Conservation (phyloP, 2,797 vertebrate genomes). For the Poeciliopsis turneri region DNA sequence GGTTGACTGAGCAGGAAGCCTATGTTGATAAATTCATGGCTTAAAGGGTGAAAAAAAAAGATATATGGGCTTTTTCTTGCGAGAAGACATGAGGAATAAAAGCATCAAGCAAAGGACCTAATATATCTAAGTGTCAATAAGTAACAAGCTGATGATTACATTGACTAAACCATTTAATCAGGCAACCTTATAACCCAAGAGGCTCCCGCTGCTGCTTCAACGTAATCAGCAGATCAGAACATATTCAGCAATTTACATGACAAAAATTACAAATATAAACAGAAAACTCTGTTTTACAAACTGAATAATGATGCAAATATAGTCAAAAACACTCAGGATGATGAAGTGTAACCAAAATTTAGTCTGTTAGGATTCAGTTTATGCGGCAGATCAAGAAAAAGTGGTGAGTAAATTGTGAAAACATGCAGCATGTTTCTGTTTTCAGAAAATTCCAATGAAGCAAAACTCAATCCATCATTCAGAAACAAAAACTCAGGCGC, state of each 20-base stretch:
- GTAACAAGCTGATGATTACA: not conserved
- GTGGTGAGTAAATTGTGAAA: not conserved
- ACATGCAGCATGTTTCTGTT: not conserved
- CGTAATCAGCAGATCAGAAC: not conserved
- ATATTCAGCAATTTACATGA: not conserved
- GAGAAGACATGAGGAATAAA: not conserved
- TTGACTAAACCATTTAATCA: slow-evolving; percentile 3
- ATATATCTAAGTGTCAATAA: not conserved
- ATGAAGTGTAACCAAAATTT: not conserved
- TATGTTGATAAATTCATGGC: slow-evolving; percentile 26
- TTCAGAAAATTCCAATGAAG: not conserved
- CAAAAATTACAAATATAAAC: not conserved
- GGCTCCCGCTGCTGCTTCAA: not conserved
- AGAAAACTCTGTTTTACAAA: not conserved
- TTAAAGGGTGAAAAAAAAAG: slow-evolving; percentile 5
- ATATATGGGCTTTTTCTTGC: not conserved
- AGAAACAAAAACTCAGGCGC: not conserved
- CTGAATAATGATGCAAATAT: not conserved
- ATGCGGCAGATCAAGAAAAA: not conserved
- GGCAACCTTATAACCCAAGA: not conserved
- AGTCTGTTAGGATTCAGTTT: not conserved
- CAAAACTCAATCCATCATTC: not conserved
- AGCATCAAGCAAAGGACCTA: not conserved
- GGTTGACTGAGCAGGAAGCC: slow-evolving; percentile 28
- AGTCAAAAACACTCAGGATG: not conserved